Conservation (phyloP, 2,888 invertebrate species). For the Phalera bucephala region DNA sequence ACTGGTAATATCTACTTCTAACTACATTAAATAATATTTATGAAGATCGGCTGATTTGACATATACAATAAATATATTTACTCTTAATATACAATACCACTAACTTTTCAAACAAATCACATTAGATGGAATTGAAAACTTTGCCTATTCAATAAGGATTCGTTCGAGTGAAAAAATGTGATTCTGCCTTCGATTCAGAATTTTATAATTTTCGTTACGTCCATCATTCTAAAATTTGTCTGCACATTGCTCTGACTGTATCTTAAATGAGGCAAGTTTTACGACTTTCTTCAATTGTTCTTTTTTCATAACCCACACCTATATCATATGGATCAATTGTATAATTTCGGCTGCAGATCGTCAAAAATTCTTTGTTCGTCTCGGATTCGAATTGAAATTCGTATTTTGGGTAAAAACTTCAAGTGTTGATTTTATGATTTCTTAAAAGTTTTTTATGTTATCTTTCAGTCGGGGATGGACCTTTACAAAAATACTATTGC, state of each 20-base stretch:
- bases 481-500: too few relatives aligned
- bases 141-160: constrained; percentile 10
- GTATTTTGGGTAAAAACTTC: constrained; percentile 7
- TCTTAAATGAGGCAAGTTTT: constrained; percentile 20
- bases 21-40: too few relatives aligned
- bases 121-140: too few relatives aligned
- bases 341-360: constrained; percentile 16
- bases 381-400: constrained; percentile 19
- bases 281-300: constrained; percentile 23
- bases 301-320: constrained; percentile 24
- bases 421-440: constrained; percentile 1
- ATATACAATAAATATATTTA: too few relatives aligned
- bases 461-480: background rate
- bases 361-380: constrained; percentile 19
- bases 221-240: constrained; percentile 11
- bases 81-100: too few relatives aligned
- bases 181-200: constrained; percentile 16
- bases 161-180: constrained; percentile 14
- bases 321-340: constrained; percentile 18
- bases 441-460: constrained; percentile 2
- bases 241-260: constrained; percentile 12
- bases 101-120: too few relatives aligned
- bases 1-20: too few relatives aligned
- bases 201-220: constrained; percentile 10
- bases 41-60: too few relatives aligned